Conservation (phyloP, 2,888 invertebrate genomes). For the Thumatha senex region DNA sequence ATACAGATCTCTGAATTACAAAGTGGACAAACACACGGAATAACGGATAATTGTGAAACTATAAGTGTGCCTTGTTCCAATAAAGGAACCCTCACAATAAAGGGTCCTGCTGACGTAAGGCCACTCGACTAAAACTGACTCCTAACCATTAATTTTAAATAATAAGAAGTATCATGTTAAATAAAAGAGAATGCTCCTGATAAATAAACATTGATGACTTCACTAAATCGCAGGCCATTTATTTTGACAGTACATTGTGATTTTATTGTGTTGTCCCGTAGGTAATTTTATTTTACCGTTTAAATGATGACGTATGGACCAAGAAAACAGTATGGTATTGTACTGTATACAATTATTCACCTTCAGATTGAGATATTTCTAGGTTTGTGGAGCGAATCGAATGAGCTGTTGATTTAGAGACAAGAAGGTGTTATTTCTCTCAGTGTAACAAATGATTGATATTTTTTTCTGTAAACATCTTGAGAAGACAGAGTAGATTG, state of each 20-base stretch:
- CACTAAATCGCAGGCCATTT: slow-evolving; percentile 33
- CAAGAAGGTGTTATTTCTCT: not conserved
- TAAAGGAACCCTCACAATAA: too few species aligned
- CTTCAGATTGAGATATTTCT: slow-evolving; percentile 39
- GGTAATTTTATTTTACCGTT: slow-evolving; percentile 58
- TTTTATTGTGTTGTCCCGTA: slow-evolving; percentile 35
- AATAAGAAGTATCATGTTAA: too few species aligned
- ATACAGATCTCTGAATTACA: too few species aligned
- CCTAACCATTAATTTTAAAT: too few species aligned
- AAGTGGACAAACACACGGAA: too few species aligned
- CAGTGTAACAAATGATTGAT: not conserved
- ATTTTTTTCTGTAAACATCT: too few species aligned
- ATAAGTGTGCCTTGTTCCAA: too few species aligned
- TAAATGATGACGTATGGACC: slow-evolving; percentile 46
- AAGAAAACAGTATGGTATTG: slow-evolving; percentile 4
- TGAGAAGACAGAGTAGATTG: too few species aligned
- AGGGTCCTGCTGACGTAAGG: too few species aligned
- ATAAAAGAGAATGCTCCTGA: not conserved
- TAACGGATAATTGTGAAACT: too few species aligned
- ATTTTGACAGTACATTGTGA: slow-evolving; percentile 51
- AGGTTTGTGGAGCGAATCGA: slow-evolving; percentile 22
- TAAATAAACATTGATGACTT: slow-evolving; percentile 1
- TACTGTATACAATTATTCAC: slow-evolving; percentile 5
- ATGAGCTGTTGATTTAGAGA: not conserved
- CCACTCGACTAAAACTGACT: too few species aligned